Base-by-base conservation (phyloP, 2,797 vertebrate genomes). In the Antennarius maculatus region DNA sequence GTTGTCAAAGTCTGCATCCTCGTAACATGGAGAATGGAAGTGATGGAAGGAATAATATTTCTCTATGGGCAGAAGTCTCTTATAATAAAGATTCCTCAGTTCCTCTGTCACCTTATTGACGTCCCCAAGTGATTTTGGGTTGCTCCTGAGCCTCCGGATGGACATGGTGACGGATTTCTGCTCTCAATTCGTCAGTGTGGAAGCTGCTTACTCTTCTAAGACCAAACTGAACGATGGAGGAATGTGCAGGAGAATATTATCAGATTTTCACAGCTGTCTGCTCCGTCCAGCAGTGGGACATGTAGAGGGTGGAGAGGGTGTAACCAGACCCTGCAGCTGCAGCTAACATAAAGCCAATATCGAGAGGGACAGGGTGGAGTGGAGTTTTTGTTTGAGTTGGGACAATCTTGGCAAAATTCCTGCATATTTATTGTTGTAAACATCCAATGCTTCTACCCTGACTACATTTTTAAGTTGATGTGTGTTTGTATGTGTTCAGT, bases 1-100 rank as follows among this genome's bases (percentile, higher is more conserved):
- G 79, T 92, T 95, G 11, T 95, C 94, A 28, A 97, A 97, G 76
- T 97, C 96, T 0, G 95, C 95, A 0, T 95, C 95, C 61, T 96
- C 95, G 52, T 95, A 89, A 15, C 94, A 88, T 0, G 95, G 93
- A 0, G 95, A 95, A 67, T 97, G 95, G 73, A 96, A 96, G 17
- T 95, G 89, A 13, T 95, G 94, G 48, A 96, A 97, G 2, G 88
- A 88, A 52, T 94, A 96, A 12, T 94, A 86, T 17, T 96, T 95
- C 73, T 97, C 96, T 47, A 96, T 88, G 0, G 96, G 95, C 42
- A 96, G 78, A 46, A 97, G 87, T 66, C 95, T 95, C 56, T 88
- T 91, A 48, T 89, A 91, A 77, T 97, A 97, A 61, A 96, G 89
- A 64, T 87, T 92, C 82, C 93, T 95, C 66, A 97, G 90, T 49